These are phyloP conservation scores for Elgonia sp. DNA, from an alignment of 2,888 invertebrate species.

Conservation along the genomic window DNA sequence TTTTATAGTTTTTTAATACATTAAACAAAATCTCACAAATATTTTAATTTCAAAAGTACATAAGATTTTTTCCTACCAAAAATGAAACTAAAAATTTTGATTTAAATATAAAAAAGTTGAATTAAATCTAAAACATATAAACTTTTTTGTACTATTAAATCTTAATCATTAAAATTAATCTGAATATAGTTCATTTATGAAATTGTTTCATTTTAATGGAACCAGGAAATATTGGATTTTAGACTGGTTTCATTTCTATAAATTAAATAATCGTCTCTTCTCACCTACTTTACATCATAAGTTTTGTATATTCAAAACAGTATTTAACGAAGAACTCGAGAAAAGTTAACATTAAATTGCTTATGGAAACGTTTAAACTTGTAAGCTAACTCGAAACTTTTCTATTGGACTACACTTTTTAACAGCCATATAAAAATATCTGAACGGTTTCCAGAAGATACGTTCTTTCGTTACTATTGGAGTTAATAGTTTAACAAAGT, in stretches of 20 bases:
- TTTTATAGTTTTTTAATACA: too few species aligned
- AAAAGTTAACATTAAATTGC: conserved; percentile 41
- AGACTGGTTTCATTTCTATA: conserved; percentile 1
- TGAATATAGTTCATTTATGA: too few species aligned
- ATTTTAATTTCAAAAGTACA: too few species aligned
- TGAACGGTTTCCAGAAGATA: conserved; percentile 13
- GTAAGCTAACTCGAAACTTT: conserved; percentile 33
- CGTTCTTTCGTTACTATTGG: conserved; percentile 19
- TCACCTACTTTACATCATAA: conserved; percentile 29
- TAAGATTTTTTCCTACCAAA: too few species aligned
- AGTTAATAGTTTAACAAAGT: conserved; percentile 36
- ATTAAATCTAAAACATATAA: too few species aligned
- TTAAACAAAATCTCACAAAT: too few species aligned
- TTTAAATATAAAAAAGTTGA: too few species aligned
- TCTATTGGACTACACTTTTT: conserved; percentile 36
- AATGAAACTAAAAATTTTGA: too few species aligned
- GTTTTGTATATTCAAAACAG: conserved; percentile 7
- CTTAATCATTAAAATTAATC: too few species aligned
- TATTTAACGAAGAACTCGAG: conserved; percentile 40
- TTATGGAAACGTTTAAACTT: conserved; percentile 38
- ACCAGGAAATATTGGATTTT: too few species aligned
- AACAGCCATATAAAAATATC: conserved; percentile 36
- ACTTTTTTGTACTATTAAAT: too few species aligned
- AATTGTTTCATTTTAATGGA: too few species aligned
- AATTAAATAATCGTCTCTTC: conserved; percentile 31